Base-by-base conservation (phyloP, 2,888 invertebrate genomes). In the Eupeodes luniger region DNA sequence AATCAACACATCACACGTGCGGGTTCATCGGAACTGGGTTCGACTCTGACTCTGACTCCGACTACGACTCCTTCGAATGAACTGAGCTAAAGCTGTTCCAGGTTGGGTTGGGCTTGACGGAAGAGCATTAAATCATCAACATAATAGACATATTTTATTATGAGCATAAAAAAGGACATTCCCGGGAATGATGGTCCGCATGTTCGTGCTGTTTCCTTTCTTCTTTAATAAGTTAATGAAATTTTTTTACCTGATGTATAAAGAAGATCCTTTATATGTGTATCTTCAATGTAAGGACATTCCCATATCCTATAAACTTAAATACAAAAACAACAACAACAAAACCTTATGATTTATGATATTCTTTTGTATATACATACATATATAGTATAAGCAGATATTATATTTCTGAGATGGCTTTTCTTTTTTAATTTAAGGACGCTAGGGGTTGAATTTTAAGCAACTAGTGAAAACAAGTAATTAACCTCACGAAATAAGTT, bases 291-390 rank as follows among this genome's bases (percentile, higher is more conserved):
- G 27, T 27, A 27, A 27, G 27, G 27, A 27, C 27, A 27, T 40
- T 40, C 9, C 40, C 40, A 40, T 40, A 40, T 40, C 40, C 40
- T 40, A 40, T 9, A 40, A 40, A 40, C 40, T 40, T 9, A 40
- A 5, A 40, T 19, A 19, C 40, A 40, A 40, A 5, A 40, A 72
- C 44, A 55, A 67, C 67, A 80, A 70, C 70, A 55, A 70, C 27
- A 27, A 19, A 16, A 84, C 80, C 76, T 80, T 84, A 84, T 87
- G 87, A 87, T 87, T 87, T 80, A 84, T 87, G 80, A 57, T 49
- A n/a, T 76, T 77, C 61, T 51, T 57, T 66, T 80, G 49, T 80
- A 77, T 76, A n/a, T n/a, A n/a, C n/a, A n/a, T n/a, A n/a, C n/a
- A n/a, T n/a, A 79, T 47, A 11, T 16, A 53, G 40, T 40, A 40